Percentiles rank a stretch among this genome's conserved stretches.
Evolutionary conservation across 2,113 vertebrate genomes (phyloP).

Genomic region (Phylloscopus trochiloides): DNA sequence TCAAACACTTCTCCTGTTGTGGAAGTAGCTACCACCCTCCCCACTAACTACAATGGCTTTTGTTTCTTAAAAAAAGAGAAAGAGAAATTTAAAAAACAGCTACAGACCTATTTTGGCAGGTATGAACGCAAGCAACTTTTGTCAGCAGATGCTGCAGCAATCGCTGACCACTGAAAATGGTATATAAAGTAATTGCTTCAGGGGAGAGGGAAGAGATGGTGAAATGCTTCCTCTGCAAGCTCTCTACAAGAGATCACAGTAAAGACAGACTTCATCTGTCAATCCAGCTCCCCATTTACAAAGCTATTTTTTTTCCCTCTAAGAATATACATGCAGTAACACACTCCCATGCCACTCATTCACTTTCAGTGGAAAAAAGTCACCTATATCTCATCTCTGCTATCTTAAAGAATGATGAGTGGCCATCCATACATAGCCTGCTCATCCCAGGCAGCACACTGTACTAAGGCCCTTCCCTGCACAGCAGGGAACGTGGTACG

Average conservation of each 20-base stretch:
- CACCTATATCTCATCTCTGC: neutral
- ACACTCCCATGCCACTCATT: neutral
- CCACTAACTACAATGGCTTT: neutral
- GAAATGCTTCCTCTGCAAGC: neutral
- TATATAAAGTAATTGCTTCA: neutral
- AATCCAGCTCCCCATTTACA: neutral
- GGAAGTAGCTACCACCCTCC: neutral
- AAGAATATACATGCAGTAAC: fast-evolving
- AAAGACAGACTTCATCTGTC: neutral
- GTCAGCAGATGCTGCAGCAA: neutral
- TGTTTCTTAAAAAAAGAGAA: neutral
- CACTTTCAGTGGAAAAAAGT: neutral
- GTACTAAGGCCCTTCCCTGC: fast-evolving
- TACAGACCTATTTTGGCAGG: neutral
- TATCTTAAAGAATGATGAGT: neutral
- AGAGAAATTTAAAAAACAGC: too few relatives aligned
- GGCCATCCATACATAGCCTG: fast-evolving
- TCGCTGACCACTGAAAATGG: neutral
- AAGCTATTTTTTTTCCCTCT: neutral
- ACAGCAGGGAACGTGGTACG: neutral
- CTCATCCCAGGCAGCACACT: neutral
- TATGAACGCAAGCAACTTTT: neutral
- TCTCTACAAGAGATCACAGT: neutral
- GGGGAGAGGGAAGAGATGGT: fast-evolving
- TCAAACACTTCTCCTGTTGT: fast-evolving